A percentile compares a stretch with the other conserved stretches of the same genome.
Evolutionary conservation across 2,797 vertebrate species (phyloP).

Genomic region (Falco peregrinus): DNA sequence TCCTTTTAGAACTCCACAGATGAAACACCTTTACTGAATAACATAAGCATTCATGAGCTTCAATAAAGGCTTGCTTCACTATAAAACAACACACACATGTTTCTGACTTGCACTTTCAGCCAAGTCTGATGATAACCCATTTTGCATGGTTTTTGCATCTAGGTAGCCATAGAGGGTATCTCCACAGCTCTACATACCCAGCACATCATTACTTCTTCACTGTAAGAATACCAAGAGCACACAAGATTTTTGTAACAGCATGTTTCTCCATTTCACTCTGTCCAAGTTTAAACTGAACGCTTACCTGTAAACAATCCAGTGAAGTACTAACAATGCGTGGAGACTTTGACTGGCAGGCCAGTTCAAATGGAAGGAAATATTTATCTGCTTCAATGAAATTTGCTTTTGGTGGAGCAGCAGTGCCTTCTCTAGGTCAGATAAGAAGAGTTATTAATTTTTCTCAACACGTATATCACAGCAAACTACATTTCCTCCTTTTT

Average conservation of each 20-base stretch:
- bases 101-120: background rate
- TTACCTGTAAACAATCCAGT: constrained; percentile 94
- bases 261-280: background rate
- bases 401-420: constrained; percentile 86
- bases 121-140: background rate
- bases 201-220: background rate
- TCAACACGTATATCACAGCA: background rate
- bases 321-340: constrained; percentile 96
- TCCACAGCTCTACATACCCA: background rate
- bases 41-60: background rate
- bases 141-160: background rate
- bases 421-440: constrained; percentile 82
- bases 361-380: constrained; percentile 95
- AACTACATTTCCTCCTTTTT: background rate
- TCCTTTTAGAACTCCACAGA: background rate
- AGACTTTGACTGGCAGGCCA: constrained; percentile 97
- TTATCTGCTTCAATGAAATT: constrained; percentile 99
- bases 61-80: background rate
- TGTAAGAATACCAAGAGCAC: background rate
- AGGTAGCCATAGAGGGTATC: background rate
- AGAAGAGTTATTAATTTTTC: background rate
- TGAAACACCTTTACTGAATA: background rate
- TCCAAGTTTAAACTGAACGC: background rate
- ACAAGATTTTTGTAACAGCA: background rate
- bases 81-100: background rate